Evolutionary conservation across 1,140 invertebrate genomes (phyloP), one percentile per base, ranked within the genome.

Genomic region (Phthorimaea operculella): DNA sequence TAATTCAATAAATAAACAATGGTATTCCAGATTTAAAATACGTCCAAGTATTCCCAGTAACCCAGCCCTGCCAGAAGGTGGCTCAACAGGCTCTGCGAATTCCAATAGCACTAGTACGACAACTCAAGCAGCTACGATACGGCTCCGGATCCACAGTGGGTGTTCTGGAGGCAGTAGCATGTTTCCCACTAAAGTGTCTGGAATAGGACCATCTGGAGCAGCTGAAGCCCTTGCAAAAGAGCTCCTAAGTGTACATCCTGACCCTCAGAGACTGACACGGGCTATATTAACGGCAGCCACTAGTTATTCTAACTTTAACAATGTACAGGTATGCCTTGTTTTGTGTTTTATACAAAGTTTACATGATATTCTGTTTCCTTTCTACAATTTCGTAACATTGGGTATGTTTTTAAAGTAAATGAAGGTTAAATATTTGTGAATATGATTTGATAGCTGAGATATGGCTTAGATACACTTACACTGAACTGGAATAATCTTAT

Each of bases 81-180:
- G 79, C 6, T 67, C 87, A 45, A 66, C 76, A 82, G 82, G 89
- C 67, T 63, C 74, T 61, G 64, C 64, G 67, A 85, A 56, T 82
- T 73, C 75, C 66, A 89, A 84, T 49, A 87, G 70, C 54, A 67
- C 79, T 5, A 57, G 70, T 10, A 74, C 72, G 34, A 62, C 71
- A 49, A 75, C 69, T 14, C 72, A 74, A 16, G 57, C 65, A 7
- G 64, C 74, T 39, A 72, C 74, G 55, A 64, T 84, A 5, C 64
- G 68, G 17, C 64, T 84, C 33, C 59, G 62, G 12, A 76, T 83
- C 18, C 70, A 76, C 10, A 74, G 62, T 50, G 77, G 77, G 59
- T 83, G 80, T 54, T 72, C 72, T 11, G 80, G 80, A 17, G 76
- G 76, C 5, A 76, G 66, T 53, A 72, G 63, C 36, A 56, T 58